Evolutionary conservation across 1,140 invertebrate species (phyloP).

Genomic region (Drosophila kikkawai): DNA sequence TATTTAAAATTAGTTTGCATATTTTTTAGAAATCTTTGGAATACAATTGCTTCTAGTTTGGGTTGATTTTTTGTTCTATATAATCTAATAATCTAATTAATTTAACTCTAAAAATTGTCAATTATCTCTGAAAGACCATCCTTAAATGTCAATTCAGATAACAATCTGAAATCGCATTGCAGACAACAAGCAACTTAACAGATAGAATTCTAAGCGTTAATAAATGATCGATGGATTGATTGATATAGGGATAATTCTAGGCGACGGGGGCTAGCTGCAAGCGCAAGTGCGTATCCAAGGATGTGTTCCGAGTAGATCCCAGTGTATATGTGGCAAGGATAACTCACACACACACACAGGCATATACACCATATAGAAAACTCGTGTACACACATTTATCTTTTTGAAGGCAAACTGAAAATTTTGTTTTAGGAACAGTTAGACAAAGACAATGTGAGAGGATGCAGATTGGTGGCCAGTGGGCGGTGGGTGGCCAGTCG

Average conservation of each 20-base stretch:
- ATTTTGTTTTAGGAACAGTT: slow-evolving; percentile 75
- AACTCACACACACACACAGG: slow-evolving; percentile 14
- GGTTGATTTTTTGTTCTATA: too few species aligned
- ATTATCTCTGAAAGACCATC: not conserved
- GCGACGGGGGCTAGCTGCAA: slow-evolving; percentile 21
- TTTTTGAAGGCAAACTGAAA: slow-evolving; percentile 67
- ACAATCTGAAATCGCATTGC: slow-evolving; percentile 8
- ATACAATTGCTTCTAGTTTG: too few species aligned
- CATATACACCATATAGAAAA: slow-evolving; percentile 15
- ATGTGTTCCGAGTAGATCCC: slow-evolving; percentile 23
- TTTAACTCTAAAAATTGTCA: not conserved
- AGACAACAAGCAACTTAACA: slow-evolving; percentile 6
- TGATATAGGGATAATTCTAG: slow-evolving; percentile 7
- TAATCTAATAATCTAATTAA: too few species aligned
- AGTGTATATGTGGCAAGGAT: slow-evolving; percentile 28
- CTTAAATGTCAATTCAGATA: slow-evolving; percentile 15
- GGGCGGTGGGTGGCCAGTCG: slow-evolving; percentile 18
- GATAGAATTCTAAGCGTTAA: slow-evolving; percentile 20
- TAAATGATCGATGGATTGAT: slow-evolving; percentile 31
- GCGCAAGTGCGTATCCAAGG: slow-evolving; percentile 9
- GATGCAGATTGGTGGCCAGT: slow-evolving; percentile 26
- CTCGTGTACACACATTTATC: slow-evolving; percentile 42
- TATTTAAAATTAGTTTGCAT: too few species aligned
- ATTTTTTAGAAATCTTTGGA: too few species aligned
- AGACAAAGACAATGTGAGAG: slow-evolving; percentile 65